Evolutionary conservation across 2,888 invertebrate genomes (phyloP), one percentile per base, ranked within the genome.

Genomic region (Microctonus aethiopoides): DNA sequence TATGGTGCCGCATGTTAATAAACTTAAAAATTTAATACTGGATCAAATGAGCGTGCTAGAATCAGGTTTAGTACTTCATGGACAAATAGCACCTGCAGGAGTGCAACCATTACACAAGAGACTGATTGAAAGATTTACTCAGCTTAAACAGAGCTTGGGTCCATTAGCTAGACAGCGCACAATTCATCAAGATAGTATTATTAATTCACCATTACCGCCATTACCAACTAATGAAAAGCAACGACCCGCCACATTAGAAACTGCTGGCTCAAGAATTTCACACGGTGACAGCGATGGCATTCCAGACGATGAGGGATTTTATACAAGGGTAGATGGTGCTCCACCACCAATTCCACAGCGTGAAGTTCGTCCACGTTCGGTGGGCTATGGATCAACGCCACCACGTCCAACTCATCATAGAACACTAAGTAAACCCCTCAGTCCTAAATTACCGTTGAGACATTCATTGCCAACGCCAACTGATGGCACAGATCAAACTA

Each of bases 51-150:
- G 92, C 71, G 92, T 92, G 0, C 89, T 98, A 6, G 95, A 96
- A 75, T 94, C 93, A 26, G 97, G 95, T 0, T 85, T 98, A 13
- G 89, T 92, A 66, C 85, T 98, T 32, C 98, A 98, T 80, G 96
- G 95, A 0, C 90, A 93, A 72, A 88, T 97, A 69, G 96, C 96
- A 0, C 95, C 97, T 0, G 88, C 93, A 0, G 95, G 93, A n/a
- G 95, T 98, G 0, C 95, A 95, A 75, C 97, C 97, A 0, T 86
- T 98, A 76, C 98, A 98, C 82, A 93, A 94, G 79, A 92, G 97
- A 73, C 88, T 98, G 51, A 91, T 96, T 52, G 96, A 97, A 83
- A 89, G 97, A 73, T 96, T 96, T 84, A 92, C 91, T 4, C 95
- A 96, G 82, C 88, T 97, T 72, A 92, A 94, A 76, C 93, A 94